These are phyloP conservation scores for Planococcus citri DNA, from an alignment of 1,140 invertebrate species.

Conservation along the genomic window DNA sequence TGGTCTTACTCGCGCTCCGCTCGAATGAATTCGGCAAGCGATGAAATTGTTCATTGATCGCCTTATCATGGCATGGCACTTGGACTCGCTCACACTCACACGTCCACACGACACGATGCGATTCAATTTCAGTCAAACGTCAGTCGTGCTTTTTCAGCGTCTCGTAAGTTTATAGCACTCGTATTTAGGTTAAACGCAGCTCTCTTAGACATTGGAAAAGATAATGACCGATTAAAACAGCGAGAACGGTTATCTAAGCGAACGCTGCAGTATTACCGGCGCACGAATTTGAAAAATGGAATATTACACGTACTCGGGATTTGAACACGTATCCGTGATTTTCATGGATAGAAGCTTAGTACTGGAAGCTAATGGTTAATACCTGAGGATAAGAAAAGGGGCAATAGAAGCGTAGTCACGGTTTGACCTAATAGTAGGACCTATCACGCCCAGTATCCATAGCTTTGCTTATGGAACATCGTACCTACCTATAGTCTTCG, in stretches of 20 bases:
- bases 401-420: constrained; percentile 14
- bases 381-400: background rate
- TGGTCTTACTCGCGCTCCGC: too few relatives aligned
- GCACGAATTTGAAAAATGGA: background rate
- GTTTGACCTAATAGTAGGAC: constrained; percentile 11
- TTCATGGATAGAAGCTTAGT: background rate
- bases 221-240: constrained; percentile 3
- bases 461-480: background rate
- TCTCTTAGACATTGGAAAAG: background rate
- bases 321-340: background rate
- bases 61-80: too few relatives aligned
- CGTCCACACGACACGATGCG: too few relatives aligned
- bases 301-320: background rate
- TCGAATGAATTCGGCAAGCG: too few relatives aligned
- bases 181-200: background rate
- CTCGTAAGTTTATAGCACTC: too few relatives aligned
- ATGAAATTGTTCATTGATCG: too few relatives aligned
- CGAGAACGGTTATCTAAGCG: too few relatives aligned
- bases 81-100: too few relatives aligned
- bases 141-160: background rate
- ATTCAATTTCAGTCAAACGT: too few relatives aligned
- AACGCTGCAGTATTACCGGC: background rate
- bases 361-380: constrained; percentile 14
- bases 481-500: too few relatives aligned
- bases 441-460: constrained; percentile 9